phyloP scores from a whole-genome alignment of 2,888 invertebrate species.

The Temnothorax unifasciatus region DNA sequence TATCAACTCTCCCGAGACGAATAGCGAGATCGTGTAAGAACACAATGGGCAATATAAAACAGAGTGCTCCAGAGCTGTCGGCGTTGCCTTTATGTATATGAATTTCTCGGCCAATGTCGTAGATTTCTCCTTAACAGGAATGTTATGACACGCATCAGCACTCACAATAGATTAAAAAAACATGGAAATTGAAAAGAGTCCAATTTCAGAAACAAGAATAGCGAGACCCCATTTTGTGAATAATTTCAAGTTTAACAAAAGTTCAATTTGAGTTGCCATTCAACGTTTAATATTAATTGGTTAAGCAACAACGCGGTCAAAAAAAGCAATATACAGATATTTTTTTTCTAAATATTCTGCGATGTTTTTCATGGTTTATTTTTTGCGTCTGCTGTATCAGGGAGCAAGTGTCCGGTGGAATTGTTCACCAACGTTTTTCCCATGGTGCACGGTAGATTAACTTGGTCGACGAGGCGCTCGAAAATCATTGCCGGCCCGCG shows the following conservation, averaged over 20 bases:
- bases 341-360: not conserved
- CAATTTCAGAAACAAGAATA: not conserved
- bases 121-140: constrained; percentile 11
- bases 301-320: not conserved
- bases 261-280: not conserved
- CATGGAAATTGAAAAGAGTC: not conserved
- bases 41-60: constrained; percentile 47
- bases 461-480: constrained; percentile 61
- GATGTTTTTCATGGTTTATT: too few species aligned
- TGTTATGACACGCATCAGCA: not conserved
- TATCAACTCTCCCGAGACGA: constrained; percentile 58
- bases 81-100: not conserved
- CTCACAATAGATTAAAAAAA: constrained; percentile 7
- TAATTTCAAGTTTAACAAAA: not conserved
- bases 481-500: constrained; percentile 60
- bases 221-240: not conserved
- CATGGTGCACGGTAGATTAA: constrained; percentile 69
- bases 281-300: not conserved
- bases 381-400: constrained; percentile 18
- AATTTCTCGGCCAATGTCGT: constrained; percentile 16
- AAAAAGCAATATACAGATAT: not conserved
- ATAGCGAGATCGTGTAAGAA: constrained; percentile 56
- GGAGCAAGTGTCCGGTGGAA: constrained; percentile 18
- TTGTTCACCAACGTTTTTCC: constrained; percentile 53
- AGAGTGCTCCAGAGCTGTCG: constrained; percentile 30